phyloP scores from a whole-genome alignment of 2,113 vertebrate genomes.

The Acanthochromis polyacanthus region DNA sequence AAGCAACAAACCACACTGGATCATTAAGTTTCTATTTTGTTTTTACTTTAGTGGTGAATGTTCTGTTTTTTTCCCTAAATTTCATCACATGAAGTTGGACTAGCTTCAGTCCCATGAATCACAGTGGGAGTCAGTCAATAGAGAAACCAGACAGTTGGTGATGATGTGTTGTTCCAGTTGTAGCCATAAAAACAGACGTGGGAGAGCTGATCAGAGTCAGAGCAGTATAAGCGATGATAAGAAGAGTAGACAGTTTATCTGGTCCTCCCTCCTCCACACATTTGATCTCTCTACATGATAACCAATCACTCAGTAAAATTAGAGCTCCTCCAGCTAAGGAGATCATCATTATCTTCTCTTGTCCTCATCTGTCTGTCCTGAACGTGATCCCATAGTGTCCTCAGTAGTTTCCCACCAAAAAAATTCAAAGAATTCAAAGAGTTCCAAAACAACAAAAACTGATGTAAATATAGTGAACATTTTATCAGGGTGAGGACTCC shows the following conservation, averaged over 20 bases:
- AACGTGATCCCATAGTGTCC: neutral
- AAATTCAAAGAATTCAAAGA: too few species aligned
- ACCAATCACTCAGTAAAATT: neutral
- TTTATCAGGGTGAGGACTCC: neutral
- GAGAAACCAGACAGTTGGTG: constrained; percentile 3
- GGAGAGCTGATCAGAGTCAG: constrained; percentile 11
- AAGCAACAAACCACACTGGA: too few species aligned
- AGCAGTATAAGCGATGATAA: constrained; percentile 4
- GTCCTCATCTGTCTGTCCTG: neutral
- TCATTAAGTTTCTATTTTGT: too few species aligned
- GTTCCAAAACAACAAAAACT: too few species aligned
- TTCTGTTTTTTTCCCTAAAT: neutral
- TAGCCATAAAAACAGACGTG: neutral
- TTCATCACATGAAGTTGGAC: neutral
- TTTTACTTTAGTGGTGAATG: neutral
- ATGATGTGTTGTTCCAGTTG: constrained; percentile 15
- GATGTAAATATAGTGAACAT: neutral
- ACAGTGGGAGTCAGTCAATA: constrained; percentile 13
- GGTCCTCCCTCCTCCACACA: constrained; percentile 24
- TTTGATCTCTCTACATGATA: constrained; percentile 14
- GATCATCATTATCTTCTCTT: neutral
- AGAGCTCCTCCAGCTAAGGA: constrained; percentile 1
- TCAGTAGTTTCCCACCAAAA: neutral
- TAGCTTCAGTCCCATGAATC: constrained; percentile 23
- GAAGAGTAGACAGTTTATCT: constrained; percentile 30